Evolutionary conservation across 2,797 vertebrate species (phyloP).

Genomic region (Anguilla obscura): DNA sequence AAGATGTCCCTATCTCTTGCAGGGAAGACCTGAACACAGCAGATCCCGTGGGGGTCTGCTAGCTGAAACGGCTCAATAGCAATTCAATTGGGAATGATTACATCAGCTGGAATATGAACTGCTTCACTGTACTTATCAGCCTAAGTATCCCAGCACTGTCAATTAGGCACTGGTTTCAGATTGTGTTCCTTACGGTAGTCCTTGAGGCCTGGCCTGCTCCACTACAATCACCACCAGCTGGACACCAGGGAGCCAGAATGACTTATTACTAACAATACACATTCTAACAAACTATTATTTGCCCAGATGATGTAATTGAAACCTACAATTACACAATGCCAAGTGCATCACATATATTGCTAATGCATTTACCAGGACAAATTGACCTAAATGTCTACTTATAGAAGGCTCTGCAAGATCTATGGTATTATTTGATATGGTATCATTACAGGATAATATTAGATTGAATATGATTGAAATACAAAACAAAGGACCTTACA

Average conservation of each 20-base stretch:
- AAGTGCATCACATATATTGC: not conserved
- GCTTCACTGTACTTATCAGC: not conserved
- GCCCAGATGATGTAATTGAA: not conserved
- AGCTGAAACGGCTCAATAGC: constrained; percentile 7
- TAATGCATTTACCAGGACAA: not conserved
- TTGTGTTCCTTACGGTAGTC: constrained; percentile 12
- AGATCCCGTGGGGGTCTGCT: not conserved
- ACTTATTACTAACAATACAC: constrained; percentile 10
- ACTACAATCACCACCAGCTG: constrained; percentile 3
- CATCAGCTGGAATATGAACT: constrained; percentile 17
- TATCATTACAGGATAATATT: not conserved
- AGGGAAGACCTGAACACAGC: not conserved
- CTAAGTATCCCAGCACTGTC: not conserved
- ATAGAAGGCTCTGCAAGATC: not conserved
- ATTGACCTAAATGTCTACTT: not conserved
- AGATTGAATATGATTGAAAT: not conserved
- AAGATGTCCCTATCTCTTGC: not conserved
- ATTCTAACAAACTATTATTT: not conserved
- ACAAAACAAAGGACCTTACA: not conserved
- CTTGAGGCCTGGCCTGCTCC: not conserved
- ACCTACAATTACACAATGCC: not conserved
- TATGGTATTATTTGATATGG: not conserved
- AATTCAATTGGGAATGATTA: not conserved
- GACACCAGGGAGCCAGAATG: not conserved
- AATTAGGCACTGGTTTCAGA: not conserved